Conservation (phyloP, 2,797 vertebrate species). For the Syngnathus acus region DNA sequence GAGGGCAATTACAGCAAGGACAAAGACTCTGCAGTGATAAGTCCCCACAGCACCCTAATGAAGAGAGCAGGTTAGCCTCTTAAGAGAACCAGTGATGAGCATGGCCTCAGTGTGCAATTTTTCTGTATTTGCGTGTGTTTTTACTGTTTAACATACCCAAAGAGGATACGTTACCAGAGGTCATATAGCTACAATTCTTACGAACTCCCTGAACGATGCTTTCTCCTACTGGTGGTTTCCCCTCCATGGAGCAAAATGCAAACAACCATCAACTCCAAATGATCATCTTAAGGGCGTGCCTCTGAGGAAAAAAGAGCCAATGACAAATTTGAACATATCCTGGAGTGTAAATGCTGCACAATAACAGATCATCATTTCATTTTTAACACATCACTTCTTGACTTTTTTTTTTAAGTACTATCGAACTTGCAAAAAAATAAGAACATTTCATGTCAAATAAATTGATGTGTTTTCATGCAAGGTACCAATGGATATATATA, state of each 20-base stretch:
- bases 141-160: constrained; percentile 60
- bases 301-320: constrained; percentile 40
- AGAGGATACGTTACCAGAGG: constrained; percentile 60
- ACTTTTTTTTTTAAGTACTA: constrained; percentile 55
- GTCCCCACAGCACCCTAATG: constrained; percentile 75
- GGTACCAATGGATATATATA: constrained; percentile 26
- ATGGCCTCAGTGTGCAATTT: constrained; percentile 42
- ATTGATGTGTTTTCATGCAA: constrained; percentile 33
- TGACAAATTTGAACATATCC: constrained; percentile 45
- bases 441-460: constrained; percentile 45
- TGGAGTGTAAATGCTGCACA: constrained; percentile 49
- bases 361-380: constrained; percentile 44
- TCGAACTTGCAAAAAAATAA: constrained; percentile 45
- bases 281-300: constrained; percentile 50
- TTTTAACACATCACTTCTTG: constrained; percentile 50
- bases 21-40: constrained; percentile 73
- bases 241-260: constrained; percentile 45
- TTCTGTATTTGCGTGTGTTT: constrained; percentile 39
- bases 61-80: constrained; percentile 70
- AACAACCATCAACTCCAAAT: constrained; percentile 55
- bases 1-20: constrained; percentile 80
- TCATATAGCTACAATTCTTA: constrained; percentile 54
- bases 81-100: constrained; percentile 56
- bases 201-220: constrained; percentile 49
- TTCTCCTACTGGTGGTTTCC: constrained; percentile 36